Percentiles rank a stretch among this genome's conserved stretches.
Conservation (phyloP, 2,113 vertebrate genomes). For the Anguilla japonica region DNA sequence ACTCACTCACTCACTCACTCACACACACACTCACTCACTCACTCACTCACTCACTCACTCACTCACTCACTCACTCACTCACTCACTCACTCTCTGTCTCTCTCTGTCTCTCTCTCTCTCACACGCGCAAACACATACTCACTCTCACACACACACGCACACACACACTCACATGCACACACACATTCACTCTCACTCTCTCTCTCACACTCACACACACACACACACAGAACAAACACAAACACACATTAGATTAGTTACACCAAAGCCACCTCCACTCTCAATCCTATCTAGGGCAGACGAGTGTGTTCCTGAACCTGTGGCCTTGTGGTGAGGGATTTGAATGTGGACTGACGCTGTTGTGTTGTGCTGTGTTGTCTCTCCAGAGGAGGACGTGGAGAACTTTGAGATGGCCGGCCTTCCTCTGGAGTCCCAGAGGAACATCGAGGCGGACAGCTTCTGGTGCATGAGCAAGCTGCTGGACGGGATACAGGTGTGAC, state of each 20-base stretch:
- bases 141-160: too few species aligned
- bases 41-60: too few species aligned
- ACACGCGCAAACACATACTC: too few species aligned
- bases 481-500: conserved; percentile 91
- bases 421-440: conserved; percentile 84
- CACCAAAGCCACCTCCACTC: neutral
- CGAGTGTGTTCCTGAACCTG: neutral
- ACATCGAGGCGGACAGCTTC: conserved; percentile 97
- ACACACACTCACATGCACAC: too few species aligned
- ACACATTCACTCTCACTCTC: too few species aligned
- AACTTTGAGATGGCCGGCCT: conserved; percentile 90
- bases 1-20: too few species aligned
- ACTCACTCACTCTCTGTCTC: too few species aligned
- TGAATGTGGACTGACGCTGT: neutral
- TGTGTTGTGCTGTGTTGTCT: conserved; percentile 22
- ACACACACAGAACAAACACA: too few species aligned
- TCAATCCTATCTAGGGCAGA: neutral
- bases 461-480: conserved; percentile 99
- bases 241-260: neutral
- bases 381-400: conserved; percentile 90
- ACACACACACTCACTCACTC: too few species aligned
- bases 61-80: too few species aligned
- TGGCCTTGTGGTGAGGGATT: neutral
- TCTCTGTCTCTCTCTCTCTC: too few species aligned
- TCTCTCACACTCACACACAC: too few species aligned